Conservation (phyloP, 2,113 vertebrate genomes). For the Leiothrix lutea region DNA sequence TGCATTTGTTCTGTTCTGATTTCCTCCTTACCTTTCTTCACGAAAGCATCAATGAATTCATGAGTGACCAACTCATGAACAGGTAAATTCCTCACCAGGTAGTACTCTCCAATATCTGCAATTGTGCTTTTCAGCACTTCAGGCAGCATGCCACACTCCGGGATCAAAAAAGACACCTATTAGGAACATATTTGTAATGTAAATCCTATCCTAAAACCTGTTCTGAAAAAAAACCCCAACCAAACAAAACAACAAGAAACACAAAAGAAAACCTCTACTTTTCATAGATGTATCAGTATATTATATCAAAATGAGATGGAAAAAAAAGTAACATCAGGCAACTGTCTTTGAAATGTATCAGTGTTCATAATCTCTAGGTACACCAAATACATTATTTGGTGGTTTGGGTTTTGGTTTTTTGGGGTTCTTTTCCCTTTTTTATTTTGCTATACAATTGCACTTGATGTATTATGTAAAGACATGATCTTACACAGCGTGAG, state of each 20-base stretch:
- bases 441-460: not conserved
- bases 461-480: not conserved
- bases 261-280: not conserved
- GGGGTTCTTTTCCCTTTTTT: accelerated
- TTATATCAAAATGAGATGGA: not conserved
- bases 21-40: slow-evolving; percentile 81
- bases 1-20: not conserved
- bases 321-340: not conserved
- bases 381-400: not conserved
- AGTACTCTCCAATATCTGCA: slow-evolving; percentile 78
- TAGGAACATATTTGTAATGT: not conserved
- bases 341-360: not conserved
- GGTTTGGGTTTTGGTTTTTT: not conserved
- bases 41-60: slow-evolving; percentile 77
- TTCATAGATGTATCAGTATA: not conserved
- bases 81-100: slow-evolving; percentile 79
- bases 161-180: slow-evolving; percentile 89
- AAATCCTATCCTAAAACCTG: not conserved
- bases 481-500: not conserved
- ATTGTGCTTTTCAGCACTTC: slow-evolving; percentile 72
- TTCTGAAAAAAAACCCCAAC: not conserved
- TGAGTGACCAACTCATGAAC: slow-evolving; percentile 76
- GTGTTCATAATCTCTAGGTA: not conserved
- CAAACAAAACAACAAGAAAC: not conserved
- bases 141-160: slow-evolving; percentile 81